Percentiles rank a stretch among this genome's conserved stretches.
These are phyloP conservation scores for Epizoanthus rinbou DNA, from an alignment of 92 coral and sea anemone species.

Conservation along the genomic window DNA sequence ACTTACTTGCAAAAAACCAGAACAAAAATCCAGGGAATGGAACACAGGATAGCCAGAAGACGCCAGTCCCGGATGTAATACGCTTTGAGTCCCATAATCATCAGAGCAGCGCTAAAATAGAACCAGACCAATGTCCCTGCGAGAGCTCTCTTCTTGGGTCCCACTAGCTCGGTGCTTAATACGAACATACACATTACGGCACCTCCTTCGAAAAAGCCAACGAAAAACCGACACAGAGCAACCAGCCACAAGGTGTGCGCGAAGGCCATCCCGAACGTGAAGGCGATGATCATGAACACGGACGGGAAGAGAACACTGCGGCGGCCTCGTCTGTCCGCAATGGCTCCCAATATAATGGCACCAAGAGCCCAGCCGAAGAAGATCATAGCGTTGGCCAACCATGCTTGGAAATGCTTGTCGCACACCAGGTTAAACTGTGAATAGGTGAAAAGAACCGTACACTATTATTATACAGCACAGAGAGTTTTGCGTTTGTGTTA, in stretches of 20 bases:
- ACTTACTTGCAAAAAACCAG: conserved; percentile 75
- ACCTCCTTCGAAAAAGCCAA: conserved; percentile 72
- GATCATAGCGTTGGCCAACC: conserved; percentile 77
- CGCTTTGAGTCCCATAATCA: conserved; percentile 71
- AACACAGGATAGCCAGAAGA: conserved; percentile 59
- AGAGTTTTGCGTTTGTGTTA: no score
- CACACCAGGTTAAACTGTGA: conserved; percentile 80
- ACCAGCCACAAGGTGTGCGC: conserved; percentile 60
- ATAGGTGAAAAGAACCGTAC: background rate
- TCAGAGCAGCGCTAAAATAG: conserved; percentile 58
- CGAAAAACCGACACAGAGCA: conserved; percentile 61
- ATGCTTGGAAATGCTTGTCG: conserved; percentile 62
- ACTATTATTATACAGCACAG: no score
- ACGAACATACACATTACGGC: conserved; percentile 64
- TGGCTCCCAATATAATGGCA: conserved; percentile 65
- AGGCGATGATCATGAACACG: conserved; percentile 46
- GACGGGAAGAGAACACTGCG: conserved; percentile 68
- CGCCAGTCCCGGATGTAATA: conserved; percentile 77
- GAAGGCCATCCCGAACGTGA: conserved; percentile 58
- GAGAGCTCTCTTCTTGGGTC: conserved; percentile 73
- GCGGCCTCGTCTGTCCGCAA: conserved; percentile 79
- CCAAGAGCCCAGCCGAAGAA: conserved; percentile 76
- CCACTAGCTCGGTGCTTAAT: conserved; percentile 73
- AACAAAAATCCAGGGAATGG: conserved; percentile 70
- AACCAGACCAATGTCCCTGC: conserved; percentile 77